phyloP scores from a whole-genome alignment of 2,888 invertebrate genomes.

The Euzetes globulus region DNA sequence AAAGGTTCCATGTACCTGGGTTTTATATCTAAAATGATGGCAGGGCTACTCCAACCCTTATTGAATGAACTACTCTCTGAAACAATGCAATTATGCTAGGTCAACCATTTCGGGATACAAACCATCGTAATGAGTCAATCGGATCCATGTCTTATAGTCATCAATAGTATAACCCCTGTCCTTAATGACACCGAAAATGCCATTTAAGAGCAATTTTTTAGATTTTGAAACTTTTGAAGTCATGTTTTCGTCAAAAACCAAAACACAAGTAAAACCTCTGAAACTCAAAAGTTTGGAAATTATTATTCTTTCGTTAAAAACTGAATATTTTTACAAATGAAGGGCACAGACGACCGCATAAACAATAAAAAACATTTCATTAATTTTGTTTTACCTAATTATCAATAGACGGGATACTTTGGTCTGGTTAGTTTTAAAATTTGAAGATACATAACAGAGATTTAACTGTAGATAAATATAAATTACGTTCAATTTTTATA shows the following conservation, averaged over 20 bases:
- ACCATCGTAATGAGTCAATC: neutral
- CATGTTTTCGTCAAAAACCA: neutral
- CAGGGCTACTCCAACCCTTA: neutral
- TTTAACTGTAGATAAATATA: too few relatives aligned
- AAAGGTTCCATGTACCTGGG: neutral
- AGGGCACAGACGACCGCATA: too few relatives aligned
- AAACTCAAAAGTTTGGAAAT: too few relatives aligned
- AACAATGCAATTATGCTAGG: neutral
- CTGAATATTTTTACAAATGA: too few relatives aligned
- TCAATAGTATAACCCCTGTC: neutral
- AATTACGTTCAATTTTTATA: too few relatives aligned
- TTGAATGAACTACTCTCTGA: neutral
- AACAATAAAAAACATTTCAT: too few relatives aligned
- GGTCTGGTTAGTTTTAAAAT: too few relatives aligned
- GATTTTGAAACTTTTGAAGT: neutral
- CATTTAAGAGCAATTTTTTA: conserved; percentile 1
- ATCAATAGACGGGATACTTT: too few relatives aligned
- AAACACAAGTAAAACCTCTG: too few relatives aligned
- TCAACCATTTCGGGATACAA: neutral
- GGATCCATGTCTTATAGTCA: conserved; percentile 21
- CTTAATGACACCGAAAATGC: neutral
- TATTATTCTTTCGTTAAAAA: too few relatives aligned
- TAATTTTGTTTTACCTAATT: too few relatives aligned
- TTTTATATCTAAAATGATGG: neutral
- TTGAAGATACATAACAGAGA: too few relatives aligned